Base-by-base conservation (phyloP, 2,797 vertebrate species). In the Orientallactaga sibirica region DNA sequence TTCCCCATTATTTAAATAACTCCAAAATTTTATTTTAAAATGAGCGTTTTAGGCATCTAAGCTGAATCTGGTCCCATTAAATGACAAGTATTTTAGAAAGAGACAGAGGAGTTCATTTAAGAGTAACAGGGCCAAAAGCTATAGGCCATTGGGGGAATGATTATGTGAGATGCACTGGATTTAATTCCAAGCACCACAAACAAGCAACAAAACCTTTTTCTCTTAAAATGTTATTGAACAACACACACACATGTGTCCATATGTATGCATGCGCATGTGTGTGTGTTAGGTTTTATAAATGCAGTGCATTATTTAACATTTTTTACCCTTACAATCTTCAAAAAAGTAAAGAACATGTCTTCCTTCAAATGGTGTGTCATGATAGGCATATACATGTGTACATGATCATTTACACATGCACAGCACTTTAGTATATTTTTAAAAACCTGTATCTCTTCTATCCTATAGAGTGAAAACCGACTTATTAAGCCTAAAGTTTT, bases 21-120 rank as follows among this genome's bases (percentile, higher is more conserved):
- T 27, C 73, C 20, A n/a, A 75, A 88, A 7, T 76, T 91, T 78
- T 67, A 73, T 77, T 88, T 85, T 73, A 76, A 93, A 94, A 91
- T 89, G 91, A 94, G 87, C 85, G 19, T n/a, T n/a, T 68, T 27
- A 58, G 70, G 9, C 24, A 41, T 66, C 83, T 92, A 41, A 19
- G 85, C 79, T 82, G 18, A 75, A 82, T 82, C 78, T 27, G n/a
- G 27, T 66, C 90, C 43, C 43, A 64, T 84, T 76, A 94, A 85
- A 81, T 19, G 85, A 67, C 8, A 80, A 93, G 12, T 48, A 62
- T 68, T 79, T 86, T 52, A 90, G 41, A 88, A 88, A 79, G 29
- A 5, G 18, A 18, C 37, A 4, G 16, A 43, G 3, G 16, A 52
- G 66, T 90, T 68, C 61, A 67, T 90, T 85, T 16, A 64, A 74